Percentiles rank a stretch among this genome's conserved stretches.
phyloP scores from a whole-genome alignment of 2,113 vertebrate genomes.

The Python bivittatus region DNA sequence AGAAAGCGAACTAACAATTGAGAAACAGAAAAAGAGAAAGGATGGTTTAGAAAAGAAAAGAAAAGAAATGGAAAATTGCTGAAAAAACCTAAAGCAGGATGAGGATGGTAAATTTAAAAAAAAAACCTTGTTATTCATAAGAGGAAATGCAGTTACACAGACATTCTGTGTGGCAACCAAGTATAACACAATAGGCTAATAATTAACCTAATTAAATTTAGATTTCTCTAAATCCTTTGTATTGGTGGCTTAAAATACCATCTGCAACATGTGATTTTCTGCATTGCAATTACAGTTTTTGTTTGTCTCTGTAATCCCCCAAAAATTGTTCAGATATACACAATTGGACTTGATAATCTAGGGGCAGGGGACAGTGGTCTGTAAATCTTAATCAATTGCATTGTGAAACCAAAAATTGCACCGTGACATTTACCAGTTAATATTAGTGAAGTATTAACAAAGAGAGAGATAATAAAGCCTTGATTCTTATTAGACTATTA shows the following conservation, averaged over 20 bases:
- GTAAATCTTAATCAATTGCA: not conserved
- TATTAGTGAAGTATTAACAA: not conserved
- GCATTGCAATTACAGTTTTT: not conserved
- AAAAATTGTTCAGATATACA: not conserved
- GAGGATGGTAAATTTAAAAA: not conserved
- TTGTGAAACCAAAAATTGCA: not conserved
- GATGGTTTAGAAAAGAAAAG: not conserved
- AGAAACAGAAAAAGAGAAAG: not conserved
- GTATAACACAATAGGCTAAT: not conserved
- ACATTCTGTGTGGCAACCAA: not conserved
- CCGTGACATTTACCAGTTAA: not conserved
- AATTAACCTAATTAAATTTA: not conserved
- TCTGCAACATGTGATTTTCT: not conserved
- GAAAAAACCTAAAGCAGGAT: not conserved
- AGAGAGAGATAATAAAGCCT: not conserved
- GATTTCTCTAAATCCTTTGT: not conserved
- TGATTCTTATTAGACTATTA: not conserved
- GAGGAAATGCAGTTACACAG: not conserved
- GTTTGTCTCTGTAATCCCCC: not conserved
- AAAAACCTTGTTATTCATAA: not conserved
- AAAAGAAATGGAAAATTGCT: not conserved
- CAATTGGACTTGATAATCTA: not conserved
- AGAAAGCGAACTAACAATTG: not conserved
- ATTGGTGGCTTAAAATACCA: not conserved
- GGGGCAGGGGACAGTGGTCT: too few species aligned